These are phyloP conservation scores for Doryteuthis pealeii DNA, from an alignment of 1,140 invertebrate species.

Conservation along the genomic window DNA sequence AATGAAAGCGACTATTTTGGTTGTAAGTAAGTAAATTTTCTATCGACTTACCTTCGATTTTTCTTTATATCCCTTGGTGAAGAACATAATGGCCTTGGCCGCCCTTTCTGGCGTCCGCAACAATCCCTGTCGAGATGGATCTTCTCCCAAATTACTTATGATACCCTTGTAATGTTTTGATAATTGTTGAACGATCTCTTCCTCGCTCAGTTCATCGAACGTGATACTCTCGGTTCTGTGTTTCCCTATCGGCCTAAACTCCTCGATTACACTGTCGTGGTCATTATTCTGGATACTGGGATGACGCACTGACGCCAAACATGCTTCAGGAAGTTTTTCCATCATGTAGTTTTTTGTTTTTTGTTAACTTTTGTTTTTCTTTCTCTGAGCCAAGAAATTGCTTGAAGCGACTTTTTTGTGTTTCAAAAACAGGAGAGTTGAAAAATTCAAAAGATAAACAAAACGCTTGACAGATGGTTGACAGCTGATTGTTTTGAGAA, in stretches of 20 bases:
- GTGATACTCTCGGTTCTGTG: constrained; percentile 10
- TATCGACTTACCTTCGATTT: constrained; percentile 74
- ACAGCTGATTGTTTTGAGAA: too few relatives aligned
- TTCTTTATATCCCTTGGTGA: constrained; percentile 99
- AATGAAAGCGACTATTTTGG: too few relatives aligned
- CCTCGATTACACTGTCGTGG: not conserved
- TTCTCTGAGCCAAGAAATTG: too few relatives aligned
- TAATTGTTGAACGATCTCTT: constrained; percentile 16
- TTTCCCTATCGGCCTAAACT: not conserved
- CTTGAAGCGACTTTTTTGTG: too few relatives aligned
- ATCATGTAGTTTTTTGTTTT: too few relatives aligned
- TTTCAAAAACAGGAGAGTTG: too few relatives aligned
- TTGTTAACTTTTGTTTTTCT: too few relatives aligned
- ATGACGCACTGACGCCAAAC: constrained; percentile 32
- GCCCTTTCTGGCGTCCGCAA: constrained; percentile 96
- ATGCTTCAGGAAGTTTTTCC: too few relatives aligned
- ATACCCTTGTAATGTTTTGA: constrained; percentile 47
- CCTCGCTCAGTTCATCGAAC: not conserved
- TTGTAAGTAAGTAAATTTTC: too few relatives aligned
- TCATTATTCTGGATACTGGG: constrained; percentile 12
- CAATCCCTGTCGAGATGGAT: constrained; percentile 88
- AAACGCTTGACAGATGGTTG: too few relatives aligned
- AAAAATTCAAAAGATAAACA: too few relatives aligned
- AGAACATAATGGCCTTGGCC: constrained; percentile 98
- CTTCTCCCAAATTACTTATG: constrained; percentile 75